Evolutionary conservation across 1,140 invertebrate species (phyloP).

Genomic region (Cydia pomonella): DNA sequence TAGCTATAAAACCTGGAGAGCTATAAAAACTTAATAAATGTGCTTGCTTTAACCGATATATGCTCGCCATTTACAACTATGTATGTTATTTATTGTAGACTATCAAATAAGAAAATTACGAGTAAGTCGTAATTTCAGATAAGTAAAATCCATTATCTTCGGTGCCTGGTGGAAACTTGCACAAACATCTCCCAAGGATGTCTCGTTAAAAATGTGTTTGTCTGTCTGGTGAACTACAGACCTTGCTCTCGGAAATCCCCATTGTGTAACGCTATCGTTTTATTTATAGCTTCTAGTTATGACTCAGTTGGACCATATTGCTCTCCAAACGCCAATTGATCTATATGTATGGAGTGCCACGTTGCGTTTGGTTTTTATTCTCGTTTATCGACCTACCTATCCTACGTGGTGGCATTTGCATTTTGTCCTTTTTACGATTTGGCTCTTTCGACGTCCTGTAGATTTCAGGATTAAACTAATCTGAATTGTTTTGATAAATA

Average conservation of each 20-base stretch:
- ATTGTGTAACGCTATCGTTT: constrained; percentile 19
- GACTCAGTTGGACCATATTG: not conserved
- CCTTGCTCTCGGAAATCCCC: constrained; percentile 21
- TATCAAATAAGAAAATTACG: constrained; percentile 14
- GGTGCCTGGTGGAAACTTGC: constrained; percentile 10
- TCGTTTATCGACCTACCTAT: not conserved
- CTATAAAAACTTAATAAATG: not conserved
- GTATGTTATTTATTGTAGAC: not conserved
- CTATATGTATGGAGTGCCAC: not conserved
- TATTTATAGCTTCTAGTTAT: constrained; percentile 11
- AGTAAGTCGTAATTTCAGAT: constrained; percentile 19
- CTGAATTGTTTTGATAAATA: no score
- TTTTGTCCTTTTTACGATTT: not conserved
- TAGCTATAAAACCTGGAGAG: not conserved
- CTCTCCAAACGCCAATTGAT: not conserved
- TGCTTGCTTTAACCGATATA: not conserved
- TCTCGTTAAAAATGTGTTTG: constrained; percentile 10
- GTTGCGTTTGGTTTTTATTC: not conserved
- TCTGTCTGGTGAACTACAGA: constrained; percentile 4
- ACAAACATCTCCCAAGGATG: constrained; percentile 11
- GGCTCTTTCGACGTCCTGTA: no score
- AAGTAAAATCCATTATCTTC: not conserved
- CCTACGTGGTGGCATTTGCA: not conserved
- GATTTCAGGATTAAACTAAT: no score
- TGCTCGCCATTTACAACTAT: not conserved